These are phyloP conservation scores for Anarhynchus alexandrinus DNA, from an alignment of 2,113 vertebrate genomes.

Conservation along the genomic window DNA sequence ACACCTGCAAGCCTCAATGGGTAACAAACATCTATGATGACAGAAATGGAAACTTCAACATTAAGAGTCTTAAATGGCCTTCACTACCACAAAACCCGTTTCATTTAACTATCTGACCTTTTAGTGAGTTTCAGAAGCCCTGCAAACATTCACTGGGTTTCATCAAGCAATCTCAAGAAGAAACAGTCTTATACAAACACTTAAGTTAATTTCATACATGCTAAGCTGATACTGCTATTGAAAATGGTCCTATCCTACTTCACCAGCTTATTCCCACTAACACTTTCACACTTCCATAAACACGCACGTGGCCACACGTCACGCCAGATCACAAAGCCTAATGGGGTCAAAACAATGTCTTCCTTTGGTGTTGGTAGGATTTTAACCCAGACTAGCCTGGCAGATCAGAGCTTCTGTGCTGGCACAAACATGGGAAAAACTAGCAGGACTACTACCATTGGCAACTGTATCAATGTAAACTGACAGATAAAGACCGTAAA, in stretches of 20 bases:
- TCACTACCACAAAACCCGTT: background rate
- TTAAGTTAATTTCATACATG: background rate
- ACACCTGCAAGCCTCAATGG: background rate
- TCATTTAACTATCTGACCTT: background rate
- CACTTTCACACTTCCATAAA: background rate
- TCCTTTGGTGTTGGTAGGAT: background rate
- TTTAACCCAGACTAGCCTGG: background rate
- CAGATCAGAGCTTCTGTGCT: background rate
- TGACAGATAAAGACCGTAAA: background rate
- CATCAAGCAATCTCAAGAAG: background rate
- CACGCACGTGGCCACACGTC: fast-evolving
- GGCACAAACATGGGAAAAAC: background rate
- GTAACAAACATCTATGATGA: background rate
- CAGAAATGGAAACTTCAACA: background rate
- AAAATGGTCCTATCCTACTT: background rate
- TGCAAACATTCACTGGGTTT: background rate
- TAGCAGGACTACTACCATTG: background rate
- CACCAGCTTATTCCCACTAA: background rate
- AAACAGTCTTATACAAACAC: background rate
- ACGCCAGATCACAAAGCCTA: background rate
- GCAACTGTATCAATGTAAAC: background rate
- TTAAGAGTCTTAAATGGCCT: background rate
- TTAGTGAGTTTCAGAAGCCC: background rate
- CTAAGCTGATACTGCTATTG: background rate
- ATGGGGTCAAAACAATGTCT: background rate